These are phyloP conservation scores for Hydractinia echinata DNA, from an alignment of 30 jellyfish, hydroid and myxozoan species.

Conservation along the genomic window DNA sequence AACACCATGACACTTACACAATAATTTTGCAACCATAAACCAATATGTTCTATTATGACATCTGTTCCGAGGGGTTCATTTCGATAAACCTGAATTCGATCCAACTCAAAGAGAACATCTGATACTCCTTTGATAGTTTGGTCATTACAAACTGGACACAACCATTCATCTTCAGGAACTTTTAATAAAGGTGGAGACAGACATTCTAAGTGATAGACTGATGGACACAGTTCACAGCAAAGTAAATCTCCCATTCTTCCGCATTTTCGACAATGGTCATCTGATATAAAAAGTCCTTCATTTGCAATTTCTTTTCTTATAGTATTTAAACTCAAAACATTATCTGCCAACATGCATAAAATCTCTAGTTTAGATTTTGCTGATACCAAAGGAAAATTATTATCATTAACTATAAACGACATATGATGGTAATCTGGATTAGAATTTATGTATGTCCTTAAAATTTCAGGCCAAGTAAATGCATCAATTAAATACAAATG, in stretches of 20 bases:
- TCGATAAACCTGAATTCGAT: slow-evolving; percentile 62
- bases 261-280: slow-evolving; percentile 90
- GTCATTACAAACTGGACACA: slow-evolving; percentile 92
- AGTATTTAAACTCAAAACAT: slow-evolving; percentile 47
- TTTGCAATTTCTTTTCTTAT: slow-evolving; percentile 86
- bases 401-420: slow-evolving; percentile 57
- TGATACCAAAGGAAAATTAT: slow-evolving; percentile 68
- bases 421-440: slow-evolving; percentile 55
- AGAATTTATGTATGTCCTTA: slow-evolving; percentile 67
- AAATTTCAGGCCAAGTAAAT: slow-evolving; percentile 94
- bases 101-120: slow-evolving; percentile 71
- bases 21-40: slow-evolving; percentile 74
- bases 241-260: slow-evolving; percentile 92
- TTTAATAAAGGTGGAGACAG: slow-evolving; percentile 79
- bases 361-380: slow-evolving; percentile 60
- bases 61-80: slow-evolving; percentile 87
- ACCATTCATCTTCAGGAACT: slow-evolving; percentile 95
- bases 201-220: slow-evolving; percentile 91
- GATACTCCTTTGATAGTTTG: slow-evolving; percentile 85
- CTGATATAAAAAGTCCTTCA: slow-evolving; percentile 90
- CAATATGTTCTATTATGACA: slow-evolving; percentile 82
- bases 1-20: slow-evolving; percentile 50
- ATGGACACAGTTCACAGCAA: slow-evolving; percentile 95
- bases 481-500: slow-evolving; percentile 80
- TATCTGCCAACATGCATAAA: slow-evolving; percentile 54